Evolutionary conservation across 1,140 invertebrate genomes (phyloP), one percentile per base, ranked within the genome.

Genomic region (Solenopsis invicta): DNA sequence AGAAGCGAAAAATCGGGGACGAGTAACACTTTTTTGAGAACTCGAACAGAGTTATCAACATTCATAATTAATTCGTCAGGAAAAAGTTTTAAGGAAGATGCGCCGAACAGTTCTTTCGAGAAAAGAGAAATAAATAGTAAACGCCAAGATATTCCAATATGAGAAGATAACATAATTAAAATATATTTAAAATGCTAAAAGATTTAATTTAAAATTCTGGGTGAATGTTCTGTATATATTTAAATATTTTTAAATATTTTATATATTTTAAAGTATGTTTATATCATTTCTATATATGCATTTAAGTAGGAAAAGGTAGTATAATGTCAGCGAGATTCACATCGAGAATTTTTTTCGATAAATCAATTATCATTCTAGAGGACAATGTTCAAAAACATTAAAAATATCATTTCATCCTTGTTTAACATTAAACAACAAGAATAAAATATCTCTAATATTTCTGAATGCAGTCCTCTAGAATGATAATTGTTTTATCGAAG

Each of bases 21-120:
- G 18, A 61, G 24, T 71, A 54, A 59, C 48, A 56, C 48, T 54
- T 72, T 29, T 3, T 34, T 4, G 24, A 82, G 34, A 84, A 41
- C 29, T 13, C 2, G n/a, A 37, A 1, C 54, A n/a, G 8, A 62
- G 48, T 59, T 59, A 50, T 74, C 24, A 37, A 5, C 1, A 5
- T 74, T 75, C 2, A 8, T 84, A n/a, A 29, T 71, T 9, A 24
- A 24, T 21, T 18, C 8, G 24, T 5, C 2, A 56, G 5, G 10
- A 34, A 37, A 56, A 29, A 41, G n/a, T 37, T 74, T 37, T 5
- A n/a, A 52, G 16, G 12, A 37, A 37, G 8, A 37, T 2, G 4
- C 10, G n/a, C 5, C 1, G 0, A 48, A 24, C 48, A 69, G 0
- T 69, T 48, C 1, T 1, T 41, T 69, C 37, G 1, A 18, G 54